Percentiles rank a stretch among this genome's conserved stretches.
Evolutionary conservation across 2,888 invertebrate genomes (phyloP).

Genomic region (Drosophila lutescens): DNA sequence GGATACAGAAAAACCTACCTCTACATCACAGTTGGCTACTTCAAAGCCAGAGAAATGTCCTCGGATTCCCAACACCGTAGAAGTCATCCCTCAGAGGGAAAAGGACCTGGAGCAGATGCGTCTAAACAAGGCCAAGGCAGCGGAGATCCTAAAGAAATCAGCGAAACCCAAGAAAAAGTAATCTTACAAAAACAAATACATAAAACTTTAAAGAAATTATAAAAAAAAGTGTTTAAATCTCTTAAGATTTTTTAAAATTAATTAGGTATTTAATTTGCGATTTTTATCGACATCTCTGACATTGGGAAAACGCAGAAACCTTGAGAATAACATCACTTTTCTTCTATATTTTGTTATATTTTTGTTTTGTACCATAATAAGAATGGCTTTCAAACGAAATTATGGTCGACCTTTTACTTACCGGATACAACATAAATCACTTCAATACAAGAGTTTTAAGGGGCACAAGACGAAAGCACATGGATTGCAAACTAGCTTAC

Average conservation of each 20-base stretch:
- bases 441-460: background rate
- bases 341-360: background rate
- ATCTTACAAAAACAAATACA: background rate
- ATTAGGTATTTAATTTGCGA: too few species aligned
- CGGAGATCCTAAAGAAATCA: conserved; percentile 89
- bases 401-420: background rate
- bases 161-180: conserved; percentile 29
- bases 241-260: too few species aligned
- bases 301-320: background rate
- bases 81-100: conserved; percentile 90
- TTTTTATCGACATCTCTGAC: too few species aligned
- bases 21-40: conserved; percentile 13
- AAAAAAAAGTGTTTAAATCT: too few species aligned
- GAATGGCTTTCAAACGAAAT: background rate
- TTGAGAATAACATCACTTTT: background rate
- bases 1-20: conserved; percentile 30
- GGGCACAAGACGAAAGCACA: background rate
- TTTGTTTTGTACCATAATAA: background rate
- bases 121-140: conserved; percentile 90
- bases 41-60: conserved; percentile 53
- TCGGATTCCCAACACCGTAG: conserved; percentile 82
- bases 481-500: background rate
- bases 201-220: background rate
- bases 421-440: background rate
- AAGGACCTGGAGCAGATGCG: conserved; percentile 87